phyloP scores from a whole-genome alignment of 2,888 invertebrate species.

The Thyatira batis region DNA sequence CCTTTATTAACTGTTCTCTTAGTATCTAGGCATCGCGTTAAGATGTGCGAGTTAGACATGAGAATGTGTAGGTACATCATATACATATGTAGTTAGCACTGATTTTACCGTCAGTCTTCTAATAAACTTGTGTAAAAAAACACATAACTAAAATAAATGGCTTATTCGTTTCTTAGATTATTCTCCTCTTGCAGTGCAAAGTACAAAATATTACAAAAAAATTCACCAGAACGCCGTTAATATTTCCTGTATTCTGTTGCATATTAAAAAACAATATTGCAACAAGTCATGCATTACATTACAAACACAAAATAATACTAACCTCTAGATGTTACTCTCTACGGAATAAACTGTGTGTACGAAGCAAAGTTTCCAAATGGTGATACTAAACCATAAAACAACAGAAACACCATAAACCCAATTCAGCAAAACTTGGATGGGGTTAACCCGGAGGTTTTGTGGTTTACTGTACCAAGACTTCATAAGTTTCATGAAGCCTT shows the following conservation, averaged over 20 bases:
- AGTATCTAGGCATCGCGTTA: conserved; percentile 26
- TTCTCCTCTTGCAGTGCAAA: too few species aligned
- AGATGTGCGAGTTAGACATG: conserved; percentile 10
- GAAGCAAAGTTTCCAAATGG: not conserved
- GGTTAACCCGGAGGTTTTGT: conserved; percentile 46
- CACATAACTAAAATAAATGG: too few species aligned
- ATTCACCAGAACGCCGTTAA: too few species aligned
- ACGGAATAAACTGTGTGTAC: not conserved
- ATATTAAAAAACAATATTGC: too few species aligned
- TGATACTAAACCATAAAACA: not conserved
- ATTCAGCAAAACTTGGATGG: conserved; percentile 17
- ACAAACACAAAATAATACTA: too few species aligned
- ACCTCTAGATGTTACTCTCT: too few species aligned
- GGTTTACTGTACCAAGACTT: conserved; percentile 48
- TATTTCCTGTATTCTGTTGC: too few species aligned
- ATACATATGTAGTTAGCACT: not conserved
- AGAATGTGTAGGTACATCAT: not conserved
- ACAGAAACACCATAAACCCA: not conserved
- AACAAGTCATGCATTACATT: too few species aligned
- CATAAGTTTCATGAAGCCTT: conserved; percentile 29
- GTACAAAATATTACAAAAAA: too few species aligned
- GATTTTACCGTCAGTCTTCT: not conserved
- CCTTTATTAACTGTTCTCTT: conserved; percentile 35
- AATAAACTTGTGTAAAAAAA: too few species aligned
- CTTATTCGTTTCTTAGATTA: too few species aligned